phyloP scores from a whole-genome alignment of 2,888 invertebrate genomes.

The Meta bourneti region DNA sequence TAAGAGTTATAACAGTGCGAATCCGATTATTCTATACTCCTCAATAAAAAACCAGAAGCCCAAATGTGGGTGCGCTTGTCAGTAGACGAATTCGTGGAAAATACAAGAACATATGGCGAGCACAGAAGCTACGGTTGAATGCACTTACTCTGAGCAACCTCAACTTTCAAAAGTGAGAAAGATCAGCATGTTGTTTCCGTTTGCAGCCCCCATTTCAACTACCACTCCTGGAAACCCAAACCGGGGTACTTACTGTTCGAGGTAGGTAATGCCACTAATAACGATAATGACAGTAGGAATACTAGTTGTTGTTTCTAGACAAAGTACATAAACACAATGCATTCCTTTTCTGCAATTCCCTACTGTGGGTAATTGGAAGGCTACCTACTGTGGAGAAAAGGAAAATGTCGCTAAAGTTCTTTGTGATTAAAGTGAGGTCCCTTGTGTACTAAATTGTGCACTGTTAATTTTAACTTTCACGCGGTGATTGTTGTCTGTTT shows the following conservation, averaged over 20 bases:
- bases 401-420: slow-evolving; percentile 24
- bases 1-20: too few relatives aligned
- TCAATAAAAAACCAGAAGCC: too few relatives aligned
- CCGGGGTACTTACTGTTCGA: not conserved
- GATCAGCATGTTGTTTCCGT: not conserved
- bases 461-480: too few relatives aligned
- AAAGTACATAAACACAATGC: slow-evolving; percentile 10
- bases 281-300: slow-evolving; percentile 42
- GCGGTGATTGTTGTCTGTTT: too few relatives aligned
- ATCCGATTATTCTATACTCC: too few relatives aligned
- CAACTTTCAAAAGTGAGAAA: not conserved
- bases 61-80: too few relatives aligned
- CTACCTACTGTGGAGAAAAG: not conserved
- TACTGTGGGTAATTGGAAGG: slow-evolving; percentile 26
- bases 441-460: too few relatives aligned
- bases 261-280: slow-evolving; percentile 35
- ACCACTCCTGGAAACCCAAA: not conserved
- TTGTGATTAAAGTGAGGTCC: not conserved
- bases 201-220: not conserved
- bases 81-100: not conserved
- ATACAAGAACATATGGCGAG: not conserved
- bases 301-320: slow-evolving; percentile 6
- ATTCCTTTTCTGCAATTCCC: not conserved
- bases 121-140: not conserved
- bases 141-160: not conserved